Evolutionary conservation across 2,888 invertebrate species (phyloP).

Genomic region (Leptarthrus brevirostris): DNA sequence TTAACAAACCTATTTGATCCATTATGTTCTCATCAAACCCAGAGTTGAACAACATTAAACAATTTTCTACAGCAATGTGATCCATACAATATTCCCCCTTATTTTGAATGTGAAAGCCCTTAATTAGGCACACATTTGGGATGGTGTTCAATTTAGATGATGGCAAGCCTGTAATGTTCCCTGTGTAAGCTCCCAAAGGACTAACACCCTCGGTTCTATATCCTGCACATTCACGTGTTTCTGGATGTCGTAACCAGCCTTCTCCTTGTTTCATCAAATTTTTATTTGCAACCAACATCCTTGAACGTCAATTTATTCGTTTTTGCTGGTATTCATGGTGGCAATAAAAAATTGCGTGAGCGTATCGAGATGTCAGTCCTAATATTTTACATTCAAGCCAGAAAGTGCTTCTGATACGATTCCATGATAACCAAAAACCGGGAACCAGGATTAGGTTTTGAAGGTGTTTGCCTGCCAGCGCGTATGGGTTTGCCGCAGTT

Average conservation of each 20-base stretch:
- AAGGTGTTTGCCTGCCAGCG: neutral
- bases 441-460: neutral
- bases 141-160: neutral
- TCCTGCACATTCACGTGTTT: neutral
- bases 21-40: neutral
- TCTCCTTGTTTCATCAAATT: constrained; percentile 12
- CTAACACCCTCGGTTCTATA: neutral
- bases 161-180: neutral
- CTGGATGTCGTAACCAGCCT: neutral
- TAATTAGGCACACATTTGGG: neutral
- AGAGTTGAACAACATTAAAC: neutral
- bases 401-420: constrained; percentile 23
- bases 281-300: constrained; percentile 6
- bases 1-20: too few species aligned
- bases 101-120: neutral
- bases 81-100: neutral
- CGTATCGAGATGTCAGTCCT: constrained; percentile 38
- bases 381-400: constrained; percentile 44
- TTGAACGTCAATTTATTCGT: constrained; percentile 27
- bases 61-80: neutral
- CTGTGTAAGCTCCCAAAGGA: neutral
- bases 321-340: constrained; percentile 33
- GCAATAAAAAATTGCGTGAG: constrained; percentile 44
- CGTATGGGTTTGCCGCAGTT: neutral
- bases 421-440: constrained; percentile 4